Evolutionary conservation across 2,113 vertebrate species (phyloP).

Genomic region (Pardalotus punctatus): DNA sequence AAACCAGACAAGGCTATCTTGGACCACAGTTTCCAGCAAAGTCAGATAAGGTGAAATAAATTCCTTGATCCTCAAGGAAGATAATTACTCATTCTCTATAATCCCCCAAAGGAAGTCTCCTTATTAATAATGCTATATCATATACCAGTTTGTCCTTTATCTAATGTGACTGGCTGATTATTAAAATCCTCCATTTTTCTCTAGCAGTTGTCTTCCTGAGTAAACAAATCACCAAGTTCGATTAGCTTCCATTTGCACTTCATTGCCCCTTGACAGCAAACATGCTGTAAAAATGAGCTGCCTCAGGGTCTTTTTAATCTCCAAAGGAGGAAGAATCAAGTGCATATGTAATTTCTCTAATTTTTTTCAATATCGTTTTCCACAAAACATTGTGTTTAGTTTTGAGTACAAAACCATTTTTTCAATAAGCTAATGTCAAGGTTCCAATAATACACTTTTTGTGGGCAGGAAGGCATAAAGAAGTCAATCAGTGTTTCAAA

Average conservation of each 20-base stretch:
- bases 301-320: slow-evolving; percentile 52
- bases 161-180: slow-evolving; percentile 56
- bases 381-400: not conserved
- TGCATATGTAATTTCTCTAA: slow-evolving; percentile 11
- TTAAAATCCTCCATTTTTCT: slow-evolving; percentile 63
- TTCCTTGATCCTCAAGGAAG: slow-evolving; percentile 37
- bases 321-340: slow-evolving; percentile 43
- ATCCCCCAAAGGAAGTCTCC: not conserved
- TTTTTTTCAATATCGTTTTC: slow-evolving; percentile 4
- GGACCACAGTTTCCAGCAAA: not conserved
- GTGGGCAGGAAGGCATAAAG: not conserved
- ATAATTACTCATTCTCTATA: slow-evolving; percentile 38
- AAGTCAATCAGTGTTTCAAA: not conserved
- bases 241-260: slow-evolving; percentile 69
- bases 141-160: slow-evolving; percentile 26
- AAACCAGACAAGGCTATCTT: not conserved
- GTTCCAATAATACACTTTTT: not conserved
- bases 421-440: not conserved
- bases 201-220: slow-evolving; percentile 60
- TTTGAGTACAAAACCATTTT: not conserved
- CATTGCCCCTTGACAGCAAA: slow-evolving; percentile 68
- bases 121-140: slow-evolving; percentile 56
- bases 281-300: slow-evolving; percentile 45
- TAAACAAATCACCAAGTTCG: slow-evolving; percentile 68
- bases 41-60: not conserved